Base-by-base conservation (phyloP, 2,113 vertebrate genomes). In the Tachuris rubrigastra region DNA sequence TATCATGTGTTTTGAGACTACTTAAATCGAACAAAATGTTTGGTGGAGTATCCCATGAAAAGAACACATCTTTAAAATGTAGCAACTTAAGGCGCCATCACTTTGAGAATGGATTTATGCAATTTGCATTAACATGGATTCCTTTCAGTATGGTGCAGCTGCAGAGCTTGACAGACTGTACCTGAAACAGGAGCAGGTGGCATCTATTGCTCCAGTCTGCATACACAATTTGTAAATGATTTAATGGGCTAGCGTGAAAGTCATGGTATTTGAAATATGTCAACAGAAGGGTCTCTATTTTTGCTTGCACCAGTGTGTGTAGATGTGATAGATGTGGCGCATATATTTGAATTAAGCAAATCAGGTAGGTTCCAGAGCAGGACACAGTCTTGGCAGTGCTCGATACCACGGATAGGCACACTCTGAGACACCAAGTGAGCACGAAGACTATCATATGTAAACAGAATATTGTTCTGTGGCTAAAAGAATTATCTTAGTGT, bases 391-490 rank as follows among this genome's bases (percentile, higher is more conserved):
- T n/a, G 37, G 13, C 0, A 6, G 39, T 3, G 10, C 25, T 55
- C 55, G 23, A 35, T 6, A 12, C 27, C 39, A 33, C 0, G 11
- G 47, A 24, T 2, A 35, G 18, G 30, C 28, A 35, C 28, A 22
- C 19, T 56, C 19, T 52, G 56, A n/a, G 30, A 25, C 39, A 16
- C 0, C 0, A 21, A 66, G 9, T 5, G 30, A 56, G 31, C n/a
- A 10, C 41, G 30, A 56, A 58, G 42, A 35, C 23, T 28, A 8
- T 4, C n/a, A 44, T 23, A 8, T 0, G 1, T 11, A 28, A 16
- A 37, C 0, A 0, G 12, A 65, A 23, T 19, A 44, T 25, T 35
- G 25, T 11, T 75, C 31, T 22, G 4, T 7, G 7, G 12, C 27
- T 60, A 20, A 56, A 75, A 56, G 14, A 84, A 30, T 23, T 14